Base-by-base conservation (phyloP, 2,797 vertebrate species). In the Salarias fasciatus region DNA sequence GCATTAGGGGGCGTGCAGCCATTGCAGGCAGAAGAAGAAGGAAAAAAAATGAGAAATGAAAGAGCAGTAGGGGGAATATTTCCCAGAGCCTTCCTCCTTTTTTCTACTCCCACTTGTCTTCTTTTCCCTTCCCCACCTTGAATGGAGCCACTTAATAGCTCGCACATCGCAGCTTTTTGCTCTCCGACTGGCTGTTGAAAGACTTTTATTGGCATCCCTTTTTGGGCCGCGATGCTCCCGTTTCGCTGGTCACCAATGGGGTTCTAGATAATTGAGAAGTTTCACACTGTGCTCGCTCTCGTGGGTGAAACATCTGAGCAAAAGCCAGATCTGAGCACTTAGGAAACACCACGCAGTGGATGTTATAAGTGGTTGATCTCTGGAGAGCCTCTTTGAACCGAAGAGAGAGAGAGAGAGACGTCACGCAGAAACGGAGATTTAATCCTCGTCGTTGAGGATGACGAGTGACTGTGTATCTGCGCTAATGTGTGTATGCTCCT, bases 261-360 rank as follows among this genome's bases (percentile, higher is more conserved):
- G 38, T 62, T 75, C 75, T 70, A 69, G 72, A 53, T 84, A 85
- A 86, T 78, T 85, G 86, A 72, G 69, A 77, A 72, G 69, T 64
- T 53, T 85, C 82, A 63, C 75, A 74, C 76, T 81, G 83, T 70
- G 83, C 63, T 52, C 37, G n/a, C 72, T 79, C 72, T 85, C 67
- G 48, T 53, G 63, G 62, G 68, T 67, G 59, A 76, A 77, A 80
- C 63, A 72, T 80, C 61, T 43, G 48, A 80, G 62, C 33, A 52
- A 61, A 81, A 63, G 61, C 30, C 53, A 72, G 63, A 84, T 82
- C 77, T 75, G 77, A 86, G 63, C 62, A 49, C 67, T 86, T 55
- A 53, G n/a, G 55, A 53, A 78, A 72, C 52, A 50, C 63, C 28
- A 46, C 18, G 47, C 62, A 36, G 74, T 58, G 53, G 75, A 79